Evolutionary conservation across 2,113 vertebrate species (phyloP).

Genomic region (Gymnocephalus cernua): DNA sequence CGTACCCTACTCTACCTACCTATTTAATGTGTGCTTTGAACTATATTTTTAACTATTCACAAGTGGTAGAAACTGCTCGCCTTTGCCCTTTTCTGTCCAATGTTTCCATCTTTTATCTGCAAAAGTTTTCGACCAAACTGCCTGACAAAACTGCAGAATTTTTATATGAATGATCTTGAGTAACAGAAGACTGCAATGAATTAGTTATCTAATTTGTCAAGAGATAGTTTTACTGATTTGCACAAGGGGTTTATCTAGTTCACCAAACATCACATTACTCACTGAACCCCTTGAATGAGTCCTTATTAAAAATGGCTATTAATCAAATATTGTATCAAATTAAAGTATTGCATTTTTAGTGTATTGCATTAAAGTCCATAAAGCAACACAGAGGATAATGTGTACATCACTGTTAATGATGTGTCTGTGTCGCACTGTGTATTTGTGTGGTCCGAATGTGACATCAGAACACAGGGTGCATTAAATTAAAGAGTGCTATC

Average conservation of each 20-base stretch:
- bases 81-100: neutral
- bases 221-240: neutral
- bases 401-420: neutral
- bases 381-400: slow-evolving; percentile 17
- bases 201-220: neutral
- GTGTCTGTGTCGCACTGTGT: neutral
- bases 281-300: neutral
- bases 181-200: neutral
- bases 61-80: neutral
- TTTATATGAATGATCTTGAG: neutral
- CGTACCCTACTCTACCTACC: neutral
- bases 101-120: neutral
- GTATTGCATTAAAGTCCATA: neutral
- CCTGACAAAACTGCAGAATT: neutral
- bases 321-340: neutral
- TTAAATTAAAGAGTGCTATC: slow-evolving; percentile 41
- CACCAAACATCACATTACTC: slow-evolving; percentile 12
- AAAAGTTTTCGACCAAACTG: neutral
- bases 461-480: slow-evolving; percentile 32
- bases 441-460: slow-evolving; percentile 44
- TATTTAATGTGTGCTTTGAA: neutral
- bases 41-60: neutral
- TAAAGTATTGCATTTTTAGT: too few species aligned
- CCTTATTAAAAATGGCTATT: slow-evolving; percentile 2
- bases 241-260: neutral